Evolutionary conservation across 2,797 vertebrate genomes (phyloP).

Genomic region (Steatocranus sp.): DNA sequence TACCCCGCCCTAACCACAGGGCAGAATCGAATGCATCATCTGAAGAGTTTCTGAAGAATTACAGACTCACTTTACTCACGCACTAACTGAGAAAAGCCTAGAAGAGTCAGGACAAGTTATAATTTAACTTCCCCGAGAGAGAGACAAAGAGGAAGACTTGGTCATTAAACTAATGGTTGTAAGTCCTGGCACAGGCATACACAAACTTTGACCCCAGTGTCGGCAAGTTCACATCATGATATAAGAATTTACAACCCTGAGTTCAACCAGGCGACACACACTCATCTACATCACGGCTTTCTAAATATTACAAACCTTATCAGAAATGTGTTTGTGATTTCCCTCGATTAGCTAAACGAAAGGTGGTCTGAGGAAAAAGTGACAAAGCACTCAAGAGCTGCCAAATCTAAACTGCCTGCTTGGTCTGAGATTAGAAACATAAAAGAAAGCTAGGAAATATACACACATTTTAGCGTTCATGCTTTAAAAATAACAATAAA

Average conservation of each 20-base stretch:
- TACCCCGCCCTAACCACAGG: neutral
- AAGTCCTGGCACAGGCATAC: constrained; percentile 14
- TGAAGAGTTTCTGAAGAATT: neutral
- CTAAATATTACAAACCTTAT: neutral
- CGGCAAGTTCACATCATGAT: neutral
- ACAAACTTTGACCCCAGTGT: constrained; percentile 9
- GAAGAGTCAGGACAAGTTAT: neutral
- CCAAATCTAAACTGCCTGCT: neutral
- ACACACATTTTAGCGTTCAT: neutral
- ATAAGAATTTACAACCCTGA: constrained; percentile 5
- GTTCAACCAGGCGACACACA: neutral
- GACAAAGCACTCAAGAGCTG: neutral
- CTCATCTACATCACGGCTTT: neutral
- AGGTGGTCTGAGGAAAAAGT: neutral
- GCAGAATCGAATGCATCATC: neutral
- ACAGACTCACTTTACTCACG: neutral
- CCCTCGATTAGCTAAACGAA: rapidly evolving
- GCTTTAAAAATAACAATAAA: neutral
- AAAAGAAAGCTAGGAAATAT: neutral
- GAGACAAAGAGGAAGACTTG: neutral
- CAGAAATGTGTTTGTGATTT: neutral
- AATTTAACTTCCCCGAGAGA: neutral
- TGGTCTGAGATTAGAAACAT: neutral
- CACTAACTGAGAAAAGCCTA: neutral
- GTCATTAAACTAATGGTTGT: neutral